Percentiles rank a stretch among this genome's conserved stretches.
These are phyloP conservation scores for Chrysolophus pictus DNA, from an alignment of 2,797 vertebrate species.

Conservation along the genomic window DNA sequence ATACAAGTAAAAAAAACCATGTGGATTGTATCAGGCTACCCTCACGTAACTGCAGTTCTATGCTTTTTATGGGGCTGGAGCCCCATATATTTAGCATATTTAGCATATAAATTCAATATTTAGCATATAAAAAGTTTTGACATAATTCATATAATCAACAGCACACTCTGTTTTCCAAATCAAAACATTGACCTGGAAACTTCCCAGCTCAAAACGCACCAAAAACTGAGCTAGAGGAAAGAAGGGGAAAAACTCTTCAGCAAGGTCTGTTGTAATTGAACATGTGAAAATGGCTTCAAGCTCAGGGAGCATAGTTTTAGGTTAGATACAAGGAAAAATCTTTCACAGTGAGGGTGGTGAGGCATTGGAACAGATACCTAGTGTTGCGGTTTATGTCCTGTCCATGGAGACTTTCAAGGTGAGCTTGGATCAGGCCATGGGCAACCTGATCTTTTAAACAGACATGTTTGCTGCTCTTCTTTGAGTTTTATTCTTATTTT, in stretches of 20 bases:
- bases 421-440: too few species aligned
- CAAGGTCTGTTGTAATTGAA: too few species aligned
- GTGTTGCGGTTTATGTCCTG: too few species aligned
- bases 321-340: too few species aligned
- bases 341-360: too few species aligned
- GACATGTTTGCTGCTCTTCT: neutral
- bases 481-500: fast-evolving
- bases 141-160: neutral
- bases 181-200: neutral
- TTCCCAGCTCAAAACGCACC: neutral
- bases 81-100: too few species aligned
- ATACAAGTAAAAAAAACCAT: neutral
- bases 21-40: neutral
- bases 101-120: neutral
- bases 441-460: neutral
- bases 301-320: too few species aligned
- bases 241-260: too few species aligned
- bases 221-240: too few species aligned
- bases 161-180: neutral
- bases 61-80: neutral
- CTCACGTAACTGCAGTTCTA: neutral
- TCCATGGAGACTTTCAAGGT: too few species aligned
- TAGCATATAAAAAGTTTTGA: neutral
- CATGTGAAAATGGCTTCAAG: too few species aligned
- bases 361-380: too few species aligned